Evolutionary conservation across 2,888 invertebrate species (phyloP).

Genomic region (Synanthedon tipuliformis): DNA sequence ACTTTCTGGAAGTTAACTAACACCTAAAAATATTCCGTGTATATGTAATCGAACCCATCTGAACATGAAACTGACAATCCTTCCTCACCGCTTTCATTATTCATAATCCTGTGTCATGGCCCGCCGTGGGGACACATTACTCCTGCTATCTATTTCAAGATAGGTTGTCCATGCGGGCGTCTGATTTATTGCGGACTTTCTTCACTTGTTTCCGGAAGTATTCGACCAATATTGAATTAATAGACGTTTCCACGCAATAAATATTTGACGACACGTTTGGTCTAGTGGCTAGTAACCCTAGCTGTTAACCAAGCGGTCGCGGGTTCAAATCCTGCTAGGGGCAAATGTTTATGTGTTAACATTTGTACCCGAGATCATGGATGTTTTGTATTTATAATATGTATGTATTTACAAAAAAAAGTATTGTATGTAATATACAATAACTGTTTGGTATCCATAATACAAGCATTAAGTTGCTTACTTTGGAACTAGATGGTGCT

Average conservation of each 20-base stretch:
- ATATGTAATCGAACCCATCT: neutral
- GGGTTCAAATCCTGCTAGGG: too few species aligned
- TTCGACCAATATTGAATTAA: neutral
- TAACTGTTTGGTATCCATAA: too few species aligned
- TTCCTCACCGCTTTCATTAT: slow-evolving; percentile 23
- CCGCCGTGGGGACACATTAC: slow-evolving; percentile 9
- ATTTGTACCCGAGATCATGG: too few species aligned
- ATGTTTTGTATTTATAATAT: too few species aligned
- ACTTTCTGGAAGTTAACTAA: neutral
- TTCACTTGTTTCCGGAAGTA: neutral
- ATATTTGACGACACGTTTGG: too few species aligned
- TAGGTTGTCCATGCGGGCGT: slow-evolving; percentile 10
- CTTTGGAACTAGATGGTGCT: too few species aligned
- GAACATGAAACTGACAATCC: slow-evolving; percentile 8
- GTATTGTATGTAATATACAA: too few species aligned
- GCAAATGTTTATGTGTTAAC: too few species aligned
- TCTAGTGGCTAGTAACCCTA: too few species aligned
- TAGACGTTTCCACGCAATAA: neutral
- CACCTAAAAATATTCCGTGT: neutral
- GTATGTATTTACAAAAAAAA: too few species aligned
- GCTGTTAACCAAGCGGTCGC: too few species aligned
- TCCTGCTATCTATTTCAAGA: slow-evolving; percentile 10
- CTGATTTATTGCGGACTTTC: slow-evolving; percentile 6
- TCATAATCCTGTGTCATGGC: slow-evolving; percentile 17
- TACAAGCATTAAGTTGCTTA: too few species aligned